Evolutionary conservation across 2,888 invertebrate species (phyloP).

Genomic region (Clitarchus hookeri): DNA sequence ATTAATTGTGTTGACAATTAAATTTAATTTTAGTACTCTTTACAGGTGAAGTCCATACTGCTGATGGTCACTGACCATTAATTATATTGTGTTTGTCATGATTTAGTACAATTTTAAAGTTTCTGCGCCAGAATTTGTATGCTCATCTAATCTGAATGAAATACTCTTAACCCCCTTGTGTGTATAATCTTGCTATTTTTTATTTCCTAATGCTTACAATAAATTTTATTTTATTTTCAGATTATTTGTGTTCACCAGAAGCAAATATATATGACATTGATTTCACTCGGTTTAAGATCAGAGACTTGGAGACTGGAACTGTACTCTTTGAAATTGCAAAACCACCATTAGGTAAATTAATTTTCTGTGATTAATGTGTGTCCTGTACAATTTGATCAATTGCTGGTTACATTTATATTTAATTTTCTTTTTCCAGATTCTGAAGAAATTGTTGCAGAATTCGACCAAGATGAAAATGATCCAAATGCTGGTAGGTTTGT

Average conservation of each 20-base stretch:
- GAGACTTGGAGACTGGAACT: conserved; percentile 86
- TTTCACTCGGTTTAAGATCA: conserved; percentile 94
- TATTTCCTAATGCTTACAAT: neutral
- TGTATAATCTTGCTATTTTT: neutral
- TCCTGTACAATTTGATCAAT: neutral
- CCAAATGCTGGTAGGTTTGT: conserved; percentile 95
- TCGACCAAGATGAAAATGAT: conserved; percentile 65
- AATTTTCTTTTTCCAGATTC: conserved; percentile 35
- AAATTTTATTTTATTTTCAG: conserved; percentile 53
- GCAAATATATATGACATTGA: conserved; percentile 98
- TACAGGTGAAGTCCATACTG: too few species aligned
- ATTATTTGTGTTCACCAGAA: conserved; percentile 90
- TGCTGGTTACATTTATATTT: neutral
- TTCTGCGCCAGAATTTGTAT: too few species aligned
- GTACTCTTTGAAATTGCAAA: conserved; percentile 96
- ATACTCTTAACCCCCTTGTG: too few species aligned
- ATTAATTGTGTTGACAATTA: too few species aligned
- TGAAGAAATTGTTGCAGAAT: conserved; percentile 47
- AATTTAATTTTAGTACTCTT: too few species aligned
- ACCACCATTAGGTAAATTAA: conserved; percentile 56
- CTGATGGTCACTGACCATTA: too few species aligned
- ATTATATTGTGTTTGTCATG: too few species aligned
- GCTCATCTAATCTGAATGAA: too few species aligned
- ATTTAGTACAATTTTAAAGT: too few species aligned
- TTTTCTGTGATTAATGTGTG: neutral